Evolutionary conservation across 1,140 invertebrate genomes (phyloP).

Genomic region (Pseudoatta argentina): DNA sequence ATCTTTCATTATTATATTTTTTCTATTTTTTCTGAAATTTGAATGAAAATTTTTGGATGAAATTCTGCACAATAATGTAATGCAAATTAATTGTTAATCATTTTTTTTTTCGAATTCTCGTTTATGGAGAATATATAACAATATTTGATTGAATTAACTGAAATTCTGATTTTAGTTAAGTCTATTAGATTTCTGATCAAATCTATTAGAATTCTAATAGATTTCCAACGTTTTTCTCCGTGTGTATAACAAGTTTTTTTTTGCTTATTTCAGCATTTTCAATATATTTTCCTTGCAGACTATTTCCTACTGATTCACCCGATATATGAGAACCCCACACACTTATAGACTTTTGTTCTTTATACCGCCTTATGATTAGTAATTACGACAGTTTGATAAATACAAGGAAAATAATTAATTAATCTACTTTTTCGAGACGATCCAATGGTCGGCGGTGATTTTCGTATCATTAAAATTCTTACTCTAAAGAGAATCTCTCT

Average conservation of each 20-base stretch:
- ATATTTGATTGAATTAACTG: too few species aligned
- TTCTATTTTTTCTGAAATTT: background rate
- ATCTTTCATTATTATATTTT: background rate
- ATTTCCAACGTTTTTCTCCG: too few species aligned
- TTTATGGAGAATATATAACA: background rate
- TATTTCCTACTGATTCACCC: background rate
- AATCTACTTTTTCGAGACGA: constrained; percentile 15
- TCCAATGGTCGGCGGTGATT: background rate
- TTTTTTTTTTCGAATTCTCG: background rate
- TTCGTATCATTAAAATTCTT: constrained; percentile 52
- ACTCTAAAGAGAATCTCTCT: background rate
- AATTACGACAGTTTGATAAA: background rate
- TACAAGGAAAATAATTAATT: constrained; percentile 37
- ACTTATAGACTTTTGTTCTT: constrained; percentile 14
- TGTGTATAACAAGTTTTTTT: too few species aligned
- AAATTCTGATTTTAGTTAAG: too few species aligned
- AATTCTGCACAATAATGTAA: background rate
- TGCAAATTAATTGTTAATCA: background rate
- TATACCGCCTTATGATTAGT: constrained; percentile 7
- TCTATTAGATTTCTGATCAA: too few species aligned
- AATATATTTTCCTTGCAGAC: background rate
- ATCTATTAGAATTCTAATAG: too few species aligned
- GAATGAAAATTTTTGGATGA: background rate
- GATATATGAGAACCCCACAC: background rate
- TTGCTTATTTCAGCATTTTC: background rate